These are phyloP conservation scores for Dryobota labecula DNA, from an alignment of 2,888 invertebrate species.

Conservation along the genomic window DNA sequence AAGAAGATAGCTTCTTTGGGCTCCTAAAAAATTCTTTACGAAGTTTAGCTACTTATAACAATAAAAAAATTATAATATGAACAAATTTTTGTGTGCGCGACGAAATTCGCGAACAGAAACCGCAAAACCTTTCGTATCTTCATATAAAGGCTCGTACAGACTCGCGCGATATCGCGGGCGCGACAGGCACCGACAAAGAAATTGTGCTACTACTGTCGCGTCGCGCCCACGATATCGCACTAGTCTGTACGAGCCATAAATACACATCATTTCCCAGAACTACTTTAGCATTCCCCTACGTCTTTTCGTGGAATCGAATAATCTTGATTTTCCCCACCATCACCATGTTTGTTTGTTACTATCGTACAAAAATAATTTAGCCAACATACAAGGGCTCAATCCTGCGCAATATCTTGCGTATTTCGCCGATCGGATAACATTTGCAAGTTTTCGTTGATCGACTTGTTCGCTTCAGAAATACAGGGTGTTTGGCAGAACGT, in stretches of 20 bases:
- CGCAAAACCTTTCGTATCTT: neutral
- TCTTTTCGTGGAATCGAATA: constrained; percentile 1
- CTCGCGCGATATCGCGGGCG: no score
- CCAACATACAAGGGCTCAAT: neutral
- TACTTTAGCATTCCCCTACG: constrained; percentile 4
- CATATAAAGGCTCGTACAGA: no score
- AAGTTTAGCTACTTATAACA: neutral
- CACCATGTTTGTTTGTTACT: neutral
- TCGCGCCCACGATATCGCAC: no score
- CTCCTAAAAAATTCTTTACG: neutral
- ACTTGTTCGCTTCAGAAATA: constrained; percentile 28
- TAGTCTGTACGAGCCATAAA: no score
- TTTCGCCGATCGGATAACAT: constrained; percentile 7
- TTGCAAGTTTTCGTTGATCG: neutral
- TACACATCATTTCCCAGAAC: constrained; percentile 11
- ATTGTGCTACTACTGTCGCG: no score
- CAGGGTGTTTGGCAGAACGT: no score
- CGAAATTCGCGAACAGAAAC: neutral
- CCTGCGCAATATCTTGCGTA: neutral
- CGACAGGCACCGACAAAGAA: no score
- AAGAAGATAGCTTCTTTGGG: neutral
- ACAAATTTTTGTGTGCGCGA: neutral
- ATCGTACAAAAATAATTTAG: neutral
- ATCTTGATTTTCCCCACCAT: neutral
- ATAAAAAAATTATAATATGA: neutral